Percentiles rank a stretch among this genome's conserved stretches.
These are phyloP conservation scores for Maniola jurtina DNA, from an alignment of 1,140 invertebrate genomes.

Conservation along the genomic window DNA sequence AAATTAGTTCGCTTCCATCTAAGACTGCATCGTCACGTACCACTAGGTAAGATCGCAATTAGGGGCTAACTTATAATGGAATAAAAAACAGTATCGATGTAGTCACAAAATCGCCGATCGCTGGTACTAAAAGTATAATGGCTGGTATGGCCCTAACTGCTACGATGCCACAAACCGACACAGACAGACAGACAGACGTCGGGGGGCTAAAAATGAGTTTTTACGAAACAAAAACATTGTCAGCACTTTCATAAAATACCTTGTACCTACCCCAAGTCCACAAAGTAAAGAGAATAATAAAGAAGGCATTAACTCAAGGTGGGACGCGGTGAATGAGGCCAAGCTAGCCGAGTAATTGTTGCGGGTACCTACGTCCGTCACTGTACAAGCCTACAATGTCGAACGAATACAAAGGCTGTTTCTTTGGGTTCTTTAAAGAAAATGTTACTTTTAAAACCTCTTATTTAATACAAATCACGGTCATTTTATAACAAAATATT, in stretches of 20 bases:
- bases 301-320: constrained; percentile 5
- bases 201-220: neutral
- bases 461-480: neutral
- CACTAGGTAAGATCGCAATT: no score
- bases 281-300: constrained; percentile 15
- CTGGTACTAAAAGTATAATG: no score
- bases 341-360: neutral
- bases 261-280: neutral
- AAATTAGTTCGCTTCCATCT: no score
- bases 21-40: no score
- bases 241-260: constrained; percentile 1
- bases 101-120: no score
- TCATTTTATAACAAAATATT: constrained; percentile 3
- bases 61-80: no score
- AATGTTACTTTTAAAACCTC: constrained; percentile 5
- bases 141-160: no score
- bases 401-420: neutral
- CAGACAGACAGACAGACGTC: no score
- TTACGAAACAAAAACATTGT: constrained; percentile 1
- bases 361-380: neutral
- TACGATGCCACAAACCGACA: no score
- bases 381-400: neutral
- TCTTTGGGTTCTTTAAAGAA: neutral
- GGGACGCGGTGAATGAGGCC: neutral
- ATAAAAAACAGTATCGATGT: no score